These are phyloP conservation scores for Acronicta alni DNA, from an alignment of 2,888 invertebrate species.

Conservation along the genomic window DNA sequence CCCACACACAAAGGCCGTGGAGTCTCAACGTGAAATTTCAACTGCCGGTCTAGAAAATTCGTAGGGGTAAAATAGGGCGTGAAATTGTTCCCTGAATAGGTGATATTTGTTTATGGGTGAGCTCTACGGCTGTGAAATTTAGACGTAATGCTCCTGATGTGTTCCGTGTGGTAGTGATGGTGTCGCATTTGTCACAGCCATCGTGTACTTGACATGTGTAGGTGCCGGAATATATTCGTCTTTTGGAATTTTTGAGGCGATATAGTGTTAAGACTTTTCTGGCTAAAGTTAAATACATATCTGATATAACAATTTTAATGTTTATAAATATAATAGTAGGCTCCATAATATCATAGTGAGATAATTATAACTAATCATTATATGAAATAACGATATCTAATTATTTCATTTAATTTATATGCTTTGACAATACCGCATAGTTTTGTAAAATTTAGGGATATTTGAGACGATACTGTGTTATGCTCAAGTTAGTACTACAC, in stretches of 20 bases:
- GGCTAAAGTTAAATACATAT: background rate
- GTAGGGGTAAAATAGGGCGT: slow-evolving; percentile 85
- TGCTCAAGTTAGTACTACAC: too few relatives aligned
- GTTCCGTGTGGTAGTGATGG: slow-evolving; percentile 66
- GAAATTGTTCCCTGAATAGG: slow-evolving; percentile 83
- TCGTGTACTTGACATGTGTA: slow-evolving; percentile 60
- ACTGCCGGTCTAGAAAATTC: slow-evolving; percentile 78
- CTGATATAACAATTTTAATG: too few relatives aligned
- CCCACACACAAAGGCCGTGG: slow-evolving; percentile 72
- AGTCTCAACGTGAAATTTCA: slow-evolving; percentile 77
- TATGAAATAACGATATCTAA: too few relatives aligned
- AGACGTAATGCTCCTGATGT: slow-evolving; percentile 73
- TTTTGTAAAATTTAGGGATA: too few relatives aligned
- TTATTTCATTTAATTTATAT: too few relatives aligned
- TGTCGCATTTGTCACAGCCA: slow-evolving; percentile 71
- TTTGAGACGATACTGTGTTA: too few relatives aligned
- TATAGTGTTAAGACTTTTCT: slow-evolving; percentile 3
- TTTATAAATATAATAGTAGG: too few relatives aligned
- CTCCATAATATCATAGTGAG: too few relatives aligned
- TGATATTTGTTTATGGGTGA: slow-evolving; percentile 84
- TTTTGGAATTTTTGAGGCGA: slow-evolving; percentile 20
- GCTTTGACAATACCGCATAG: too few relatives aligned
- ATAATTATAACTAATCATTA: too few relatives aligned
- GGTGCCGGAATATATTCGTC: slow-evolving; percentile 45
- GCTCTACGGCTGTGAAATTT: slow-evolving; percentile 76